Conservation (phyloP, 2,113 vertebrate genomes). For the Engystomops pustulosus region DNA sequence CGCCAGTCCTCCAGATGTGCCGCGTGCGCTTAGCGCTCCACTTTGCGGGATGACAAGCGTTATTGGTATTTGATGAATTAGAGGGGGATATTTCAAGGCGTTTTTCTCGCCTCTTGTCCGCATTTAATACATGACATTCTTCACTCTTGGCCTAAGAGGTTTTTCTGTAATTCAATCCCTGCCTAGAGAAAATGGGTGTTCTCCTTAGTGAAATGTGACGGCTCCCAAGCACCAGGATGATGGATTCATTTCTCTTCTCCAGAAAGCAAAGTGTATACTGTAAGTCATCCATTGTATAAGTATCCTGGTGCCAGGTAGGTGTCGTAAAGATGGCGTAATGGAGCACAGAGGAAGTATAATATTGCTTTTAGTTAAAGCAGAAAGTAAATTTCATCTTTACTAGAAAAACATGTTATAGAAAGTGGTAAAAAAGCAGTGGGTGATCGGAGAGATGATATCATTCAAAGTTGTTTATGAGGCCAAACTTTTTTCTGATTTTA, state of each 20-base stretch:
- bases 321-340: neutral
- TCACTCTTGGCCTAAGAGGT: neutral
- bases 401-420: no score
- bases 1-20: neutral
- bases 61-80: constrained; percentile 9
- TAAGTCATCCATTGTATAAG: no score
- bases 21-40: neutral
- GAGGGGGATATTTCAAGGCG: constrained; percentile 5
- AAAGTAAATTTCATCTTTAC: no score
- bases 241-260: neutral
- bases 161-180: neutral
- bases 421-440: no score
- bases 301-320: neutral
- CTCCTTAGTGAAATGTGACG: neutral
- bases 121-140: constrained; percentile 15
- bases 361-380: no score
- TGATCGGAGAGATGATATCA: no score
- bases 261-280: neutral
- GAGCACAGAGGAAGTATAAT: no score
- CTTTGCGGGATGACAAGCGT: neutral
- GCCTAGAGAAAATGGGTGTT: neutral
- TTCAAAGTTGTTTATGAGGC: no score
- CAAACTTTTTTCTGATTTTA: no score
- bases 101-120: no score
- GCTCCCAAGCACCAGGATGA: neutral